These are phyloP conservation scores for Drosophila sproati DNA, from an alignment of 1,140 invertebrate species.

Conservation along the genomic window DNA sequence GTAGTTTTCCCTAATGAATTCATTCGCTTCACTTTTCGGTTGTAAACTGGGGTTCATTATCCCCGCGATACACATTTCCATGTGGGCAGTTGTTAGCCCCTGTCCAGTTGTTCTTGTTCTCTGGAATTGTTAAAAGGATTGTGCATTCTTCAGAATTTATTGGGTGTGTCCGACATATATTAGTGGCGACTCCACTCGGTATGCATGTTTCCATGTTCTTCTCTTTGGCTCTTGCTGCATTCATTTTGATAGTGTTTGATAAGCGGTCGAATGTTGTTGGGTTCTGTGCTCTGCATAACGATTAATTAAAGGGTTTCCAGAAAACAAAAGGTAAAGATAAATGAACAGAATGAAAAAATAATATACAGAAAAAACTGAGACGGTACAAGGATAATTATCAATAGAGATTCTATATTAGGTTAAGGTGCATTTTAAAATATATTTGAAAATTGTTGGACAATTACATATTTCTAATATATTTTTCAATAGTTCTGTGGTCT, in stretches of 20 bases:
- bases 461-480: no score
- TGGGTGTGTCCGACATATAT: constrained; percentile 73
- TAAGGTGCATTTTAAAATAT: no score
- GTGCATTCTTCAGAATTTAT: constrained; percentile 75
- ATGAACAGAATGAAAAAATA: neutral
- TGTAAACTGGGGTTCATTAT: constrained; percentile 78
- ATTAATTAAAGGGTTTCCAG: constrained; percentile 54
- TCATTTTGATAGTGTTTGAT: constrained; percentile 72
- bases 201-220: constrained; percentile 2
- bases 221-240: constrained; percentile 2
- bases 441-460: no score
- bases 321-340: neutral
- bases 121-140: constrained; percentile 72
- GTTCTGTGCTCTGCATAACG: constrained; percentile 30
- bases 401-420: no score
- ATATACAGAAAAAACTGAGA: no score
- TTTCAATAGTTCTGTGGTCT: no score
- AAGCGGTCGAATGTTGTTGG: constrained; percentile 57
- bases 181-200: constrained; percentile 44
- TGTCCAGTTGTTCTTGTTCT: constrained; percentile 29
- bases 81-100: constrained; percentile 51
- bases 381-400: no score
- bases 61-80: constrained; percentile 50
- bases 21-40: constrained; percentile 79
- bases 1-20: constrained; percentile 81